Evolutionary conservation across 1,140 invertebrate genomes (phyloP), one percentile per base, ranked within the genome.

Genomic region (Zaprionus ghesquierei): DNA sequence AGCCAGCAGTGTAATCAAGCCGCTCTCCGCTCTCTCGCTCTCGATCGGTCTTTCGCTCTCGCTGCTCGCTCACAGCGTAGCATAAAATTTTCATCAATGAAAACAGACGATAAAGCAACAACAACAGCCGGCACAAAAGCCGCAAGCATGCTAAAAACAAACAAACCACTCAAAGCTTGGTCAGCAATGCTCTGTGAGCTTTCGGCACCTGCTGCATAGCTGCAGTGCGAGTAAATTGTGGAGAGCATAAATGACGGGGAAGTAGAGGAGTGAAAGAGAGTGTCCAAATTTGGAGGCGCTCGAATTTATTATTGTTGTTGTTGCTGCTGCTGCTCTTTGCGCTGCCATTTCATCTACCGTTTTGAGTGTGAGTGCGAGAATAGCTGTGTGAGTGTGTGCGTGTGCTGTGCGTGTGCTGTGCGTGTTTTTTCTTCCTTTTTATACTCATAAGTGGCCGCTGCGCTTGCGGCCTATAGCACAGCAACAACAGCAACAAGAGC

Each of bases 21-120:
- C 5, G 20, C 41, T 29, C 73, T 56, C 66, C 65, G 25, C 29
- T 49, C 61, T 59, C 38, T 18, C 20, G 5, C 33, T 61, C 55
- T 60, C 62, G 29, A 49, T 60, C 38, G 29, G 50, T 49, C 63
- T 38, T 5, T 6, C n/a, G 35, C 35, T 41, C 35, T 15, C 35
- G 15, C 13, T 8, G 35, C 2, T 6, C 35, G n/a, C 35, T 41
- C n/a, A 8, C 5, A 4, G 2, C n/a, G 15, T 9, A 41, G n/a
- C 60, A 59, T 27, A 51, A 60, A 55, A 77, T 89, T 87, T 87
- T 87, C 76, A 87, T 87, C 79, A 87, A 87, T 87, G 84, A 89
- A 87, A 74, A 77, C 60, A 58, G 41, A 38, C 53, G 20, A 61
- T 61, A 77, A 12, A 77, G 35, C 79, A 86, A 82, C 76, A 89